Evolutionary conservation across 1,140 invertebrate genomes (phyloP).

Genomic region (Hylaeus volcanicus): DNA sequence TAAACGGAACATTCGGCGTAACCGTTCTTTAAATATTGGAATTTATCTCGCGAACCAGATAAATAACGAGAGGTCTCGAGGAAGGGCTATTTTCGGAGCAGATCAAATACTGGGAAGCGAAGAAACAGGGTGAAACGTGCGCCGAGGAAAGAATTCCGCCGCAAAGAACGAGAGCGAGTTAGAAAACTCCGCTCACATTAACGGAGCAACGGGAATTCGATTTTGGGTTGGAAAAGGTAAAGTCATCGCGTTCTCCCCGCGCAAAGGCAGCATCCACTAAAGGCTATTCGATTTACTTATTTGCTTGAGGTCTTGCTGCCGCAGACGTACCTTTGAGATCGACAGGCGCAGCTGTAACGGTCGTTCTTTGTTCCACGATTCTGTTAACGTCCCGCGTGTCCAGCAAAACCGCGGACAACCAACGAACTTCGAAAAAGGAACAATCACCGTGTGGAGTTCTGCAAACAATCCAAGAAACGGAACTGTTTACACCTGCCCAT

Average conservation of each 20-base stretch:
- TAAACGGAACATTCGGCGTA: too few relatives aligned
- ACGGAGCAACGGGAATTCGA: constrained; percentile 4
- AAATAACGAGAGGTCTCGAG: too few relatives aligned
- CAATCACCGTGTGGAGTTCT: too few relatives aligned
- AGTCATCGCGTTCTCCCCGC: not conserved
- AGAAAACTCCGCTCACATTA: not conserved
- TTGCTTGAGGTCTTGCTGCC: not conserved
- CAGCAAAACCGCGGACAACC: not conserved
- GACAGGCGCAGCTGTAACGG: not conserved
- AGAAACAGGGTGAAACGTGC: not conserved
- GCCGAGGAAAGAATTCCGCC: not conserved
- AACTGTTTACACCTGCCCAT: too few relatives aligned
- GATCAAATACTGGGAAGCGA: not conserved
- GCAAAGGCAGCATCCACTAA: not conserved
- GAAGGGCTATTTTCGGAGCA: not conserved
- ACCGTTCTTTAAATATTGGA: too few relatives aligned
- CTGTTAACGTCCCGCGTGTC: not conserved
- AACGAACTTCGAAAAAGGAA: not conserved
- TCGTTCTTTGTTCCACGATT: constrained; percentile 2
- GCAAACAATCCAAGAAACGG: too few relatives aligned
- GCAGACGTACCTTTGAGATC: constrained; percentile 6
- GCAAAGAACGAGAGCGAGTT: not conserved
- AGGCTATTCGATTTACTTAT: constrained; percentile 24
- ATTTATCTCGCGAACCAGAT: too few relatives aligned
- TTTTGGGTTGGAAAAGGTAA: not conserved